These are phyloP conservation scores for Poeciliopsis paucimaculata DNA, from an alignment of 2,797 vertebrate species.

Conservation along the genomic window DNA sequence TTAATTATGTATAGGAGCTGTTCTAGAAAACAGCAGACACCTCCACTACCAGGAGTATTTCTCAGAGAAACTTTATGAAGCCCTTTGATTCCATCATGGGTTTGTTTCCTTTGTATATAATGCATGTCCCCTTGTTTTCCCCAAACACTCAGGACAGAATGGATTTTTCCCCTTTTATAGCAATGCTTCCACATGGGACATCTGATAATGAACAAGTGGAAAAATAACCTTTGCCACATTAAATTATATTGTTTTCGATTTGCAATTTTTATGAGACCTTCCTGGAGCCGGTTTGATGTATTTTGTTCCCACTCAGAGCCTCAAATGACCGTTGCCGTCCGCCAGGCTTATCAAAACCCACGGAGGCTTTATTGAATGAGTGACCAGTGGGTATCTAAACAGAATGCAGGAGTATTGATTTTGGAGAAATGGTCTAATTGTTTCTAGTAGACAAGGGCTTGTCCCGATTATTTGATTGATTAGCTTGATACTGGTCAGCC, in stretches of 20 bases:
- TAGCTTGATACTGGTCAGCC: constrained; percentile 80
- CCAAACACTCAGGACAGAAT: constrained; percentile 67
- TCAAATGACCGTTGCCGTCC: constrained; percentile 69
- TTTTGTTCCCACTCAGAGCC: constrained; percentile 74
- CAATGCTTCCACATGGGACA: constrained; percentile 71
- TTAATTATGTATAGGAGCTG: constrained; percentile 84
- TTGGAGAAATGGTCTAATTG: constrained; percentile 83
- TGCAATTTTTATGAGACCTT: constrained; percentile 81
- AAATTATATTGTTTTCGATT: constrained; percentile 85
- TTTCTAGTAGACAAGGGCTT: constrained; percentile 82
- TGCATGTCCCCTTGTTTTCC: constrained; percentile 60
- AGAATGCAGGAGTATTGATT: constrained; percentile 84
- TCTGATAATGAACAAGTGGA: constrained; percentile 78
- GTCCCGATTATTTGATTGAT: constrained; percentile 87
- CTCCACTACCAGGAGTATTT: constrained; percentile 68
- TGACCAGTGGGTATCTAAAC: constrained; percentile 82
- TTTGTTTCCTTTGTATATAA: constrained; percentile 75
- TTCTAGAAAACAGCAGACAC: constrained; percentile 71
- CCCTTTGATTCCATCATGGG: constrained; percentile 72
- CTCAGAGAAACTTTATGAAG: constrained; percentile 77
- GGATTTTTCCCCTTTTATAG: constrained; percentile 63
- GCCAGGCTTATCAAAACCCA: constrained; percentile 76
- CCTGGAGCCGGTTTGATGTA: constrained; percentile 77
- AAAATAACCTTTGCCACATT: constrained; percentile 78
- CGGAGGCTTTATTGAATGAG: constrained; percentile 80